phyloP scores from a whole-genome alignment of 2,113 vertebrate genomes.

The Gracilinanus agilis region DNA sequence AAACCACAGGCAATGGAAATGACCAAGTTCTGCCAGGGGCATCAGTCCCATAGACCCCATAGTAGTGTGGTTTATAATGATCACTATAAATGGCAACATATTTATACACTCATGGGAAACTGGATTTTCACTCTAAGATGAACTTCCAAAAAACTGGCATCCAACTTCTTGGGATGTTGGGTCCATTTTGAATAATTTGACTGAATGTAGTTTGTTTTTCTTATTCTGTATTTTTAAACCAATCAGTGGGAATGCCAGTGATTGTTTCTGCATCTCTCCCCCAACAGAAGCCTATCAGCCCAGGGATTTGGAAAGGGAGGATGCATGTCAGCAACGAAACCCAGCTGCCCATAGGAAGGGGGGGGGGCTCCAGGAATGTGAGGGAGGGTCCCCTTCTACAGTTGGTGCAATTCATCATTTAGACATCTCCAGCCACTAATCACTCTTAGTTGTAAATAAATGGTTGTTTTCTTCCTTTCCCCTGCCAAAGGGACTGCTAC shows the following conservation, averaged over 20 bases:
- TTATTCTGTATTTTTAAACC: conserved; percentile 40
- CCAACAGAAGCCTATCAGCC: not conserved
- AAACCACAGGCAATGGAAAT: not conserved
- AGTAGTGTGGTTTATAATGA: not conserved
- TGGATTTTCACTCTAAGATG: not conserved
- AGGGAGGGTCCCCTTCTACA: not conserved
- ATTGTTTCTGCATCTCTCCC: not conserved
- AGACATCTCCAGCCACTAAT: not conserved
- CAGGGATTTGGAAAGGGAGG: not conserved
- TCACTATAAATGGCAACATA: not conserved
- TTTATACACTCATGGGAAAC: not conserved
- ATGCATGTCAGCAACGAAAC: not conserved
- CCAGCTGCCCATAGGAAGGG: not conserved
- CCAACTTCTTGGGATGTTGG: conserved; percentile 3
- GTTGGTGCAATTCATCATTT: not conserved
- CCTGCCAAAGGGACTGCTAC: not conserved
- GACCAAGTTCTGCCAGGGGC: not conserved
- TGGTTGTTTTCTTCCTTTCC: not conserved
- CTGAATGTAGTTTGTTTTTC: conserved; percentile 36
- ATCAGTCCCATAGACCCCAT: not conserved
- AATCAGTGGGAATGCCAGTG: not conserved
- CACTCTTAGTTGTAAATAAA: not conserved
- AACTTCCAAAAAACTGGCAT: not conserved
- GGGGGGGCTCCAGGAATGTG: not conserved
- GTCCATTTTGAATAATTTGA: not conserved